These are phyloP conservation scores for Megamerina dolium DNA, from an alignment of 2,888 invertebrate species.

Conservation along the genomic window DNA sequence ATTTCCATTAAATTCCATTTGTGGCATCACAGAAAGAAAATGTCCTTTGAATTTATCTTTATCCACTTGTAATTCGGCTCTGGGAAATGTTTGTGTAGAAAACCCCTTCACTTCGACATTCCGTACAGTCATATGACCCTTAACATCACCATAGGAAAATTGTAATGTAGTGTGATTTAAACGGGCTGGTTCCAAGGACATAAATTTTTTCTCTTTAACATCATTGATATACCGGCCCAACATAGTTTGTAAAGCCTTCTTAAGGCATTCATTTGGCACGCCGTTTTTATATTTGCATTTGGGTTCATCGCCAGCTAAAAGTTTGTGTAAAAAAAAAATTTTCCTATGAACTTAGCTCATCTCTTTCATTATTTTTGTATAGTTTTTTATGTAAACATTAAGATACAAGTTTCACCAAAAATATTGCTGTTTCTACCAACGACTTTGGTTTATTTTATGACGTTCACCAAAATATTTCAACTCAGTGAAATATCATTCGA, in stretches of 20 bases:
- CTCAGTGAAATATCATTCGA: too few species aligned
- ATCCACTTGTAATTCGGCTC: conserved; percentile 50
- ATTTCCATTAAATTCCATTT: conserved; percentile 53
- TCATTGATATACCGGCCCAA: conserved; percentile 45
- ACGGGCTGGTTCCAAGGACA: conserved; percentile 42
- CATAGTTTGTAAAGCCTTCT: conserved; percentile 53
- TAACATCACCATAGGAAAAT: conserved; percentile 36
- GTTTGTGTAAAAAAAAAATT: too few species aligned
- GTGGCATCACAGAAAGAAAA: conserved; percentile 55
- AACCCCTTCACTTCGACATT: conserved; percentile 56
- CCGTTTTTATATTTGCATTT: conserved; percentile 54
- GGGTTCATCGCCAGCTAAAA: conserved; percentile 48
- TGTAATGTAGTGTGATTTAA: conserved; percentile 35
- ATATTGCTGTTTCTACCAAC: too few species aligned
- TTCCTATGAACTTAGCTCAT: too few species aligned
- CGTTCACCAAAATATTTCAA: too few species aligned
- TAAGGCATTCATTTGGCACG: conserved; percentile 57
- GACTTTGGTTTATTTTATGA: too few species aligned
- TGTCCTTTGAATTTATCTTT: conserved; percentile 47
- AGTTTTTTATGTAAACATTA: too few species aligned
- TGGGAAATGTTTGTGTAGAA: conserved; percentile 52
- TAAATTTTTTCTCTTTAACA: conserved; percentile 40
- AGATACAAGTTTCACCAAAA: too few species aligned
- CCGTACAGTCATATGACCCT: conserved; percentile 46
- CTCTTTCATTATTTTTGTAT: too few species aligned